Evolutionary conservation across 2,797 vertebrate species (phyloP).

Genomic region (Gymnoscopelus microlampas): DNA sequence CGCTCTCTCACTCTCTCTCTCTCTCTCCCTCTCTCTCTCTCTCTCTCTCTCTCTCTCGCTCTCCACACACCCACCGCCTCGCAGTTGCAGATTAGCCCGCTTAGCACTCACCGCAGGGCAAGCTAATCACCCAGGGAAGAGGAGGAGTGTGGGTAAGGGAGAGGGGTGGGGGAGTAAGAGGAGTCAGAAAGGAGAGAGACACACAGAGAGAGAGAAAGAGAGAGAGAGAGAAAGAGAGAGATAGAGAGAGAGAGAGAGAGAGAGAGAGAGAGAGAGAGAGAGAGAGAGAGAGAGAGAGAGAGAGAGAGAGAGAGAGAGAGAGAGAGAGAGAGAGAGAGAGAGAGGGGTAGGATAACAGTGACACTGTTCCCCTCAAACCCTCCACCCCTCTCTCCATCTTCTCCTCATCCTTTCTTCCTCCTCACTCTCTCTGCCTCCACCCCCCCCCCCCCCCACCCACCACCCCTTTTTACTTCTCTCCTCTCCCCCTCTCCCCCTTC

Average conservation of each 20-base stretch:
- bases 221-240: constrained; percentile 19
- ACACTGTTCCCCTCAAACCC: too few relatives aligned
- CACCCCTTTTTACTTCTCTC: too few relatives aligned
- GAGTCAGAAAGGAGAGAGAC: constrained; percentile 34
- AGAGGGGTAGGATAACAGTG: too few relatives aligned
- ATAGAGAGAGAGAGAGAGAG: constrained; percentile 32
- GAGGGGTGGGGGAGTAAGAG: neutral
- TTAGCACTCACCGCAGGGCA: constrained; percentile 75
- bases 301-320: constrained; percentile 26
- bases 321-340: too few relatives aligned
- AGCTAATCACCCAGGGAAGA: constrained; percentile 76
- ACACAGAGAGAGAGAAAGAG: neutral
- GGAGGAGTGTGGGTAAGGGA: constrained; percentile 18
- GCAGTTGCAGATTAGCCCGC: constrained; percentile 72
- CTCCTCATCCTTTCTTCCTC: constrained; percentile 19
- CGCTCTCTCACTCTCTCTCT: constrained; percentile 32
- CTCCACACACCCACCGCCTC: constrained; percentile 61
- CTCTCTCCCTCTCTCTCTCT: neutral
- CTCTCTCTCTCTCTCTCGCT: constrained; percentile 39
- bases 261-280: neutral
- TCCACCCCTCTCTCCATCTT: neutral
- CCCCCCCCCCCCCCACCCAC: constrained; percentile 9
- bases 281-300: neutral
- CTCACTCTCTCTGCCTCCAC: constrained; percentile 24
- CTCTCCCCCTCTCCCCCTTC: constrained; percentile 34